phyloP scores from a whole-genome alignment of 2,113 vertebrate genomes.

The zebrafish (Danio rerio) region DNA sequence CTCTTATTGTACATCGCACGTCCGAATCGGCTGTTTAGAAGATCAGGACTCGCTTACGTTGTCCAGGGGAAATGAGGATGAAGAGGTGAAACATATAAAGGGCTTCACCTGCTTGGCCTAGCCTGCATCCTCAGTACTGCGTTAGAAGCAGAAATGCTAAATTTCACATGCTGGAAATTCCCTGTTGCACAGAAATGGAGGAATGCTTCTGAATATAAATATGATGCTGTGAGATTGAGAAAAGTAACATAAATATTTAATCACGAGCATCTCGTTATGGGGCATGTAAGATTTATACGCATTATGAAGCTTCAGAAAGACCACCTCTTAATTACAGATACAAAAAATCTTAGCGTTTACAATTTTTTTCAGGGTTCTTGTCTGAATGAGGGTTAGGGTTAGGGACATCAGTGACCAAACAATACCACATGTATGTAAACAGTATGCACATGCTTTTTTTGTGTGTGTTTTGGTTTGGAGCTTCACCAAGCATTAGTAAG shows the following conservation, averaged over 20 bases:
- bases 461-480: too few species aligned
- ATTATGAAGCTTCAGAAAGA: slow-evolving; percentile 1
- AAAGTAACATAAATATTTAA: slow-evolving; percentile 33
- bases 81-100: slow-evolving; percentile 8
- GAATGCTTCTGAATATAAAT: slow-evolving; percentile 16
- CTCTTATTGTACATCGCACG: slow-evolving; percentile 24
- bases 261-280: slow-evolving; percentile 18
- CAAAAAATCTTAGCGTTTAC: background rate
- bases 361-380: too few species aligned
- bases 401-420: too few species aligned
- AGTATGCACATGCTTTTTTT: too few species aligned
- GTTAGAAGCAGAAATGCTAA: slow-evolving; percentile 19
- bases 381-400: too few species aligned
- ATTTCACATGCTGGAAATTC: slow-evolving; percentile 32
- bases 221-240: slow-evolving; percentile 6
- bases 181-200: slow-evolving; percentile 3
- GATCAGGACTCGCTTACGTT: background rate
- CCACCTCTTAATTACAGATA: slow-evolving; percentile 19
- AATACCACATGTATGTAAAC: too few species aligned
- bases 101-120: background rate
- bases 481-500: too few species aligned
- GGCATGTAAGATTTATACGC: background rate
- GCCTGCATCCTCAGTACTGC: slow-evolving; percentile 15
- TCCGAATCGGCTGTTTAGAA: slow-evolving; percentile 13
- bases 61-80: background rate